Percentiles rank a stretch among this genome's conserved stretches.
phyloP scores from a whole-genome alignment of 2,888 invertebrate genomes.

The Cremastinae sp. region DNA sequence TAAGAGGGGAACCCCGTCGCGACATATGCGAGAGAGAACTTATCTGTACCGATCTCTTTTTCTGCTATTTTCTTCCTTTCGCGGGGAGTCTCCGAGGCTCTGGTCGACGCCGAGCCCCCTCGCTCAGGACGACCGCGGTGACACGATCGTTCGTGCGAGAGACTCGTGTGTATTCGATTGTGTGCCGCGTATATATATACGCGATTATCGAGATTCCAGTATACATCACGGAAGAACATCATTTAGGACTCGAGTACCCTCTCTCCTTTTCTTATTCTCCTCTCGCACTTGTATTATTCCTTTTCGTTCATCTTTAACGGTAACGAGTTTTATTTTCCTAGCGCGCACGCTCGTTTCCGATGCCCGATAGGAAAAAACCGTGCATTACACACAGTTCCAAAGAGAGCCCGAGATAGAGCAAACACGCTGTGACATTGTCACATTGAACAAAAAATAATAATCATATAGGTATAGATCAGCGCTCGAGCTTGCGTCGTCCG shows the following conservation, averaged over 20 bases:
- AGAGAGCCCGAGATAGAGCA: slow-evolving; percentile 49
- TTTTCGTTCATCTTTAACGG: slow-evolving; percentile 56
- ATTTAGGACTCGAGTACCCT: slow-evolving; percentile 61
- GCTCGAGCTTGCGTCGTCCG: slow-evolving; percentile 13
- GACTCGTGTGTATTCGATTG: not conserved
- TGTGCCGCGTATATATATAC: too few relatives aligned
- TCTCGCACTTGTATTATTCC: slow-evolving; percentile 12
- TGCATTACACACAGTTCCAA: slow-evolving; percentile 4
- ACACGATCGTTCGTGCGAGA: slow-evolving; percentile 4
- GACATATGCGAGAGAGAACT: slow-evolving; percentile 48
- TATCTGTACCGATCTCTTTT: slow-evolving; percentile 66
- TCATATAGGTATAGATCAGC: not conserved
- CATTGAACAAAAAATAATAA: slow-evolving; percentile 33
- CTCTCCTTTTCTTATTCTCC: slow-evolving; percentile 27
- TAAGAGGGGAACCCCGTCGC: slow-evolving; percentile 71
- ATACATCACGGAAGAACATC: slow-evolving; percentile 57
- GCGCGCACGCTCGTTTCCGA: not conserved
- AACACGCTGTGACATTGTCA: slow-evolving; percentile 64
- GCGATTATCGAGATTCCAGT: slow-evolving; percentile 57
- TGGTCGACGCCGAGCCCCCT: too few relatives aligned
- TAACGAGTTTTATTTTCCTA: slow-evolving; percentile 64
- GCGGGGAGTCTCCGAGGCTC: too few relatives aligned
- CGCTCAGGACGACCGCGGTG: not conserved
- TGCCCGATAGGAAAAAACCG: slow-evolving; percentile 38
- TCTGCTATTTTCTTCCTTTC: slow-evolving; percentile 34